A percentile compares a stretch with the other conserved stretches of the same genome.
Conservation (phyloP, 1,140 invertebrate species). For the Bombus impatiens region DNA sequence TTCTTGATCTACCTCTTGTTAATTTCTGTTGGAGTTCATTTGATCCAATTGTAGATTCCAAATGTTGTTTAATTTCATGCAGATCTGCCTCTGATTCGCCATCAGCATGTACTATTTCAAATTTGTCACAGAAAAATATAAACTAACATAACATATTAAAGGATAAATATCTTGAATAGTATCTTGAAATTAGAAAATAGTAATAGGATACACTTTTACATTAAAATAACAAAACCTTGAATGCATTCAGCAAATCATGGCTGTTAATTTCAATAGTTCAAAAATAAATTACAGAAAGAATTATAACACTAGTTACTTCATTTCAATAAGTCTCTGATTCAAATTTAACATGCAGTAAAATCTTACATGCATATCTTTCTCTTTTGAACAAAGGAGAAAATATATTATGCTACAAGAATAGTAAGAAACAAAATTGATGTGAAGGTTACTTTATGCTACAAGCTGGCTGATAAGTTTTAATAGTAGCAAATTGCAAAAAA, state of each 20-base stretch:
- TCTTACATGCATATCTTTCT: constrained; percentile 19
- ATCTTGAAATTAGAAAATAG: constrained; percentile 9
- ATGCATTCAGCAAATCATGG: constrained; percentile 8
- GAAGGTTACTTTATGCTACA: constrained; percentile 18
- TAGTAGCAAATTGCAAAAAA: constrained; percentile 30
- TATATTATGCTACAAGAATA: not conserved
- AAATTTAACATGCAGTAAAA: constrained; percentile 35
- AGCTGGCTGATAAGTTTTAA: constrained; percentile 28
- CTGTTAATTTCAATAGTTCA: constrained; percentile 12
- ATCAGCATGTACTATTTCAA: constrained; percentile 76
- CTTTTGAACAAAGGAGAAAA: not conserved
- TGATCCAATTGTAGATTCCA: constrained; percentile 86
- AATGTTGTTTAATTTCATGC: constrained; percentile 88
- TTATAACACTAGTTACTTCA: constrained; percentile 2
- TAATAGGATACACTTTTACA: constrained; percentile 19
- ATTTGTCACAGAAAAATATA: constrained; percentile 55
- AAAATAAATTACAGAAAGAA: not conserved
- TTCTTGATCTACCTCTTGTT: constrained; percentile 83
- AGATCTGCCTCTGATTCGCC: constrained; percentile 84
- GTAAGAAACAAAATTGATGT: constrained; percentile 2
- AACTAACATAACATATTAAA: constrained; percentile 37
- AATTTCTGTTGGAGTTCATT: constrained; percentile 87
- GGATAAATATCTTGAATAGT: constrained; percentile 11
- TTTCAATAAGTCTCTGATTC: not conserved
- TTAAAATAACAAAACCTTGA: constrained; percentile 15